Conservation (phyloP, 2,888 invertebrate species). For the Drosophila mimica region DNA sequence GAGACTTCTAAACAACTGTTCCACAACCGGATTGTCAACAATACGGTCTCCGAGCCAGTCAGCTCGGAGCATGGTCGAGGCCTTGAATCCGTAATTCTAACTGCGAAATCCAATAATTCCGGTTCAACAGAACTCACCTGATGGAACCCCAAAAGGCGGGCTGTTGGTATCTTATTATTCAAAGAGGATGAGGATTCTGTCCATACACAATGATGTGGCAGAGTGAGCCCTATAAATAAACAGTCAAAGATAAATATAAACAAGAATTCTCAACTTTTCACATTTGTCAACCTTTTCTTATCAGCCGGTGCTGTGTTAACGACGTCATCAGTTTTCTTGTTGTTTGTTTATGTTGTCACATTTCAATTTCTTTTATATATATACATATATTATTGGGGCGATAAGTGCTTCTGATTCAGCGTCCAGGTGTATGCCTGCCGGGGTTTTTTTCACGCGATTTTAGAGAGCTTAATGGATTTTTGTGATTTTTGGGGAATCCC, state of each 20-base stretch:
- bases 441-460: not conserved
- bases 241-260: conserved; percentile 19
- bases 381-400: not conserved
- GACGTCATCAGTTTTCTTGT: not conserved
- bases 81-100: not conserved
- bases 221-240: not conserved
- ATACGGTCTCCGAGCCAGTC: conserved; percentile 2
- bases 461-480: not conserved
- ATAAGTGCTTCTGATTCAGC: not conserved
- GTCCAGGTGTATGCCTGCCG: not conserved
- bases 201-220: not conserved
- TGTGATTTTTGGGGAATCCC: not conserved
- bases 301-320: not conserved
- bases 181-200: not conserved
- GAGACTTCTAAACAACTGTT: conserved; percentile 21
- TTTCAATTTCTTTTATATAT: conserved; percentile 4
- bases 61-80: conserved; percentile 3
- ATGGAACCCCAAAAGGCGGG: not conserved
- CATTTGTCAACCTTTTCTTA: not conserved
- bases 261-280: not conserved
- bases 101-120: not conserved
- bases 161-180: not conserved
- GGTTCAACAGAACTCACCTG: not conserved
- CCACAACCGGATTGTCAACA: conserved; percentile 1
- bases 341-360: conserved; percentile 12